Evolutionary conservation across 1,140 invertebrate species (phyloP).

Genomic region (Cherax destructor): DNA sequence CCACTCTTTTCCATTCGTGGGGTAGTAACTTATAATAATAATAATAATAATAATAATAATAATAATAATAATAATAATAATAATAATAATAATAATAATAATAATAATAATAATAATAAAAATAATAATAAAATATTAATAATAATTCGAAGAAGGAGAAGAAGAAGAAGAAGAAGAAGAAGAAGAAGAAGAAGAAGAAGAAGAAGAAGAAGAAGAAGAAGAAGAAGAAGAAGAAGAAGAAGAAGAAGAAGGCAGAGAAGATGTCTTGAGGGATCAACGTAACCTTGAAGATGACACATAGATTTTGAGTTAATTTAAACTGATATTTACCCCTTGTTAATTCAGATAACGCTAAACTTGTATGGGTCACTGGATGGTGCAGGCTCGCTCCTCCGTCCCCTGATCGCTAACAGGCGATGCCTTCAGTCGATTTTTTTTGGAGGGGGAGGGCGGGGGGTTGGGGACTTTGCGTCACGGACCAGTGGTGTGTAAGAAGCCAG

Average conservation of each 20-base stretch:
- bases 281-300: too few species aligned
- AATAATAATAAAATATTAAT: neutral
- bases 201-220: neutral
- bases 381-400: too few species aligned
- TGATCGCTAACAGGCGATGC: too few species aligned
- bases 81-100: conserved; percentile 12
- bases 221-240: neutral
- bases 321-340: too few species aligned
- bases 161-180: neutral
- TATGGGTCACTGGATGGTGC: too few species aligned
- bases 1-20: neutral
- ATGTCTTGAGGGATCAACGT: too few species aligned
- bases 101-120: conserved; percentile 5
- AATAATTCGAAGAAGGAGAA: neutral
- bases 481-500: too few species aligned
- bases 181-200: neutral
- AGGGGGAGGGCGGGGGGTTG: too few species aligned
- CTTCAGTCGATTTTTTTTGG: too few species aligned
- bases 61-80: conserved; percentile 12
- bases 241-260: neutral
- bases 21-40: neutral
- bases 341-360: too few species aligned
- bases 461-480: too few species aligned
- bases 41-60: neutral
- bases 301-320: too few species aligned